These are phyloP conservation scores for Philaethria dido DNA, from an alignment of 2,888 invertebrate species.

Conservation along the genomic window DNA sequence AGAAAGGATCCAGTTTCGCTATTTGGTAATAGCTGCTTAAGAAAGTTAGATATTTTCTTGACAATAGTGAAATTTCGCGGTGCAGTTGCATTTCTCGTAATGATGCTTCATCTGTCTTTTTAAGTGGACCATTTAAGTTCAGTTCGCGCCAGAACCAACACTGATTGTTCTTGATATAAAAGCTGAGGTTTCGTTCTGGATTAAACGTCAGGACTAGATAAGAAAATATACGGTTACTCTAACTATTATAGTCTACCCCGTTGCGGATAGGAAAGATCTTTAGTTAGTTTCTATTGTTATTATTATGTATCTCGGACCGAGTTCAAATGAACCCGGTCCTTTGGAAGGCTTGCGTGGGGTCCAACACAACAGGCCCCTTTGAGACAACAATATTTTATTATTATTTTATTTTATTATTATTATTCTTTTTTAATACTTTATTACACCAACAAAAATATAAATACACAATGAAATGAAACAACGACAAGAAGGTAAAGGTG, in stretches of 20 bases:
- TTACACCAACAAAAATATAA: no score
- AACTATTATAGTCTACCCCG: conserved; percentile 2
- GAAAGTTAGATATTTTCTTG: conserved; percentile 21
- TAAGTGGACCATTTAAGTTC: conserved; percentile 45
- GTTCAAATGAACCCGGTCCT: no score
- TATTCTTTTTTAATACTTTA: no score
- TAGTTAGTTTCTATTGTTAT: no score
- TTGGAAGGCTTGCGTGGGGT: no score
- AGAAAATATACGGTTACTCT: conserved; percentile 30
- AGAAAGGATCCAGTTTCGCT: neutral
- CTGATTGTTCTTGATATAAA: conserved; percentile 42
- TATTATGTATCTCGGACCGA: no score
- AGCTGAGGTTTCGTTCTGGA: conserved; percentile 40
- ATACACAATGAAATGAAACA: no score
- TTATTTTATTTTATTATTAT: no score
- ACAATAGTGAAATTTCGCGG: conserved; percentile 33
- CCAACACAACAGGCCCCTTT: no score
- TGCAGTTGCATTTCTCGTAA: conserved; percentile 41
- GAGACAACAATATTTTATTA: no score
- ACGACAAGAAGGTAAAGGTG: no score
- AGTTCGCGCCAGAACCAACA: conserved; percentile 41
- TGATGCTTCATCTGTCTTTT: conserved; percentile 39
- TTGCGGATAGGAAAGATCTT: no score
- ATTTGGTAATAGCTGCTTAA: neutral
- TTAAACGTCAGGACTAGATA: conserved; percentile 31